Base-by-base conservation (phyloP, 2,113 vertebrate genomes). In the Pteropus alecto region DNA sequence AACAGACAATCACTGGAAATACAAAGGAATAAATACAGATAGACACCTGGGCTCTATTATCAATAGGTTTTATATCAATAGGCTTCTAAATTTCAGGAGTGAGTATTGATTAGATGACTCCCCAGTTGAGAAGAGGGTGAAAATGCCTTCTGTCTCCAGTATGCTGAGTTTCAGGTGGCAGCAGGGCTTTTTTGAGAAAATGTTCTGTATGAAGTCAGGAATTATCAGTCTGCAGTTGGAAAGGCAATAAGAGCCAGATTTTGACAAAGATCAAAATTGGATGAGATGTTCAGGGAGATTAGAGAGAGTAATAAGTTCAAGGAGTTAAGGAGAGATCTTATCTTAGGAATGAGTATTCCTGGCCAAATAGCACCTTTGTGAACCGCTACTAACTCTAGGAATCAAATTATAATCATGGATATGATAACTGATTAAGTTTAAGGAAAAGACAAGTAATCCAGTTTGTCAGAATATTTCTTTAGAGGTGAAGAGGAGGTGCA, bases 271-370 rank as follows among this genome's bases (percentile, higher is more conserved):
- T 86, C 28, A 6, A 58, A 76, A 54, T 0, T 68, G 67, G 46
- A 73, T 43, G 28, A 82, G 63, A 88, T 14, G 21, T 46, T 81
- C 22, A 60, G 67, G 60, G 35, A 93, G n/a, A 19, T 28, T 11
- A 65, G 0, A 73, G 3, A 78, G 3, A 54, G 19, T n/a, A 81
- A 15, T 41, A 77, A 82, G 19, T 67, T 74, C 54, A 65, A 83
- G 38, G 16, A 63, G 18, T 81, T 28, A 89, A 86, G 68, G n/a
- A 61, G 51, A 41, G 24, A 93, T 19, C 43, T 79, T 95, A 87
- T 76, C 3, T 93, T 68, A 95, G 67, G n/a, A 82, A 95, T 76
- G 65, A 94, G 67, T 91, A 87, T 79, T 95, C 48, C 58, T 91
- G 19, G 30, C 24, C 89, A 58, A 90, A 91, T 2, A 83, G 78